These are phyloP conservation scores for Malacoraja senta DNA, from an alignment of 2,797 vertebrate species.

Conservation along the genomic window DNA sequence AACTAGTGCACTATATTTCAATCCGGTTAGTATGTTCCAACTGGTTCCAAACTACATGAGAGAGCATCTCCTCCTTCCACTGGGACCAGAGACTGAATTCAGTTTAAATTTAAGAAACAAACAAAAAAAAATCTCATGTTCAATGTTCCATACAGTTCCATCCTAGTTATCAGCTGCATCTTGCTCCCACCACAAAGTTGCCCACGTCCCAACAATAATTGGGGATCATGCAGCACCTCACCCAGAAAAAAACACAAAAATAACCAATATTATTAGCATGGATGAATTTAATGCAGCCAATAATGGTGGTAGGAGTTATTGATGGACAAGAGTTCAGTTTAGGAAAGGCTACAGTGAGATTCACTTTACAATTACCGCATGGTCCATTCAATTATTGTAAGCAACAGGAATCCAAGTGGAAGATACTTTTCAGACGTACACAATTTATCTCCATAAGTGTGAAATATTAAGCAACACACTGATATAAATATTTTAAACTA, in stretches of 20 bases:
- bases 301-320: too few relatives aligned
- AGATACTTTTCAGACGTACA: background rate
- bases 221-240: background rate
- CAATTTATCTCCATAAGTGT: background rate
- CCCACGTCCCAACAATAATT: background rate
- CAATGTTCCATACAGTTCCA: too few relatives aligned
- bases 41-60: background rate
- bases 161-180: background rate
- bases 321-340: too few relatives aligned
- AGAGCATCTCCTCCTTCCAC: background rate
- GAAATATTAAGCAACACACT: background rate
- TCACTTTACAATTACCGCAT: background rate
- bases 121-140: background rate
- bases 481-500: background rate
- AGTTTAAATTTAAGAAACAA: background rate
- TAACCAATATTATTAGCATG: background rate
- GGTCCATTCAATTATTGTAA: background rate
- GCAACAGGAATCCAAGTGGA: background rate
- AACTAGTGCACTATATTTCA: background rate
- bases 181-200: background rate
- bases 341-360: background rate
- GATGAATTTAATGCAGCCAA: background rate
- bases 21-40: too few relatives aligned
- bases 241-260: background rate
- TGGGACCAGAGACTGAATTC: background rate